These are phyloP conservation scores for Lasius fuliginosus DNA, from an alignment of 2,888 invertebrate species.

Conservation along the genomic window DNA sequence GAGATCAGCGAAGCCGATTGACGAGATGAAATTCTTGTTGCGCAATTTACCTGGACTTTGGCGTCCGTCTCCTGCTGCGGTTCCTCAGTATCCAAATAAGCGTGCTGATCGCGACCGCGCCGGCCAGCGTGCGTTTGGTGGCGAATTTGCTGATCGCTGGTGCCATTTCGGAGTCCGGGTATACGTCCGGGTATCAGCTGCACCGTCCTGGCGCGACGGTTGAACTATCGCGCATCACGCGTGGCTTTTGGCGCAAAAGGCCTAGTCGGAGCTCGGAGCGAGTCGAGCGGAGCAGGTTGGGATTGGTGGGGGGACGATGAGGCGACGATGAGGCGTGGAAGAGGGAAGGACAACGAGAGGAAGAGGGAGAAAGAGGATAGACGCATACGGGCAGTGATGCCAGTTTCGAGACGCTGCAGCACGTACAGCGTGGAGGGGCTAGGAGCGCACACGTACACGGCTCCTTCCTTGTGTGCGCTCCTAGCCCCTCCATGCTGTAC, in stretches of 20 bases:
- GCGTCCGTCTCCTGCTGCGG: slow-evolving; percentile 74
- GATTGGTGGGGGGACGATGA: slow-evolving; percentile 2
- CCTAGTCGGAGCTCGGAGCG: background rate
- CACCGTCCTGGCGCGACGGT: slow-evolving; percentile 21
- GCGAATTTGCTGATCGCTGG: slow-evolving; percentile 92
- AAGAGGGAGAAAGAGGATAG: background rate
- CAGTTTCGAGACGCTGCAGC: no score
- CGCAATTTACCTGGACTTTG: slow-evolving; percentile 55
- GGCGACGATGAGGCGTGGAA: no score
- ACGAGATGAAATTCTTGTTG: background rate
- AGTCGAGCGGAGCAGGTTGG: background rate
- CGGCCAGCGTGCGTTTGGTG: slow-evolving; percentile 90
- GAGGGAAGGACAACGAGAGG: background rate
- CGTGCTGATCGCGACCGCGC: slow-evolving; percentile 89
- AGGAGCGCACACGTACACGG: no score
- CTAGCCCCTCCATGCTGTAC: no score
- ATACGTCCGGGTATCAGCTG: background rate
- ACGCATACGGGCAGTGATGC: no score
- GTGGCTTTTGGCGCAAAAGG: slow-evolving; percentile 4
- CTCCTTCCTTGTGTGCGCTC: no score
- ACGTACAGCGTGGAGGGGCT: no score
- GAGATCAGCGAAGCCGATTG: background rate
- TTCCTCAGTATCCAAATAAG: slow-evolving; percentile 81
- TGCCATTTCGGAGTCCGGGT: slow-evolving; percentile 88
- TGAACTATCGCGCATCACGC: slow-evolving; percentile 23